A percentile compares a stretch with the other conserved stretches of the same genome.
These are phyloP conservation scores for Brachionus angularis DNA, from an alignment of 1,140 invertebrate species.

Conservation along the genomic window DNA sequence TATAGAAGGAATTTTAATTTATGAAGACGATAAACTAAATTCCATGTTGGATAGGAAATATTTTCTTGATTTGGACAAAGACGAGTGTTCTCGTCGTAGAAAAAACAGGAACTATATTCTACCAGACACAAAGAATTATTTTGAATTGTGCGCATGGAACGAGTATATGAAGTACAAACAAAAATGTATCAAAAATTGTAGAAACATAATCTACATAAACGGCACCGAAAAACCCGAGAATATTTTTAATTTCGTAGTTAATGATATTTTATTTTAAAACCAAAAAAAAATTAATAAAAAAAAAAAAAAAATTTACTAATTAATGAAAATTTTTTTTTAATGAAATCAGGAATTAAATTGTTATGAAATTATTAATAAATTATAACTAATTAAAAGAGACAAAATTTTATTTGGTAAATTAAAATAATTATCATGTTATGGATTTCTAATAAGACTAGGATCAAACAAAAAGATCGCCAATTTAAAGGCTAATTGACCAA, in stretches of 20 bases:
- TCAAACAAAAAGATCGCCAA: too few relatives aligned
- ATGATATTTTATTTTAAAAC: too few relatives aligned
- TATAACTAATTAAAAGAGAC: too few relatives aligned
- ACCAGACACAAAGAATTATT: conserved; percentile 32
- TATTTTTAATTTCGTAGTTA: conserved; percentile 19
- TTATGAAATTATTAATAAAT: too few relatives aligned
- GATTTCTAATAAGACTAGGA: too few relatives aligned
- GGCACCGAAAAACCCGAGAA: neutral
- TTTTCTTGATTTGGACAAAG: conserved; percentile 29
- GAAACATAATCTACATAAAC: neutral
- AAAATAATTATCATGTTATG: too few relatives aligned
- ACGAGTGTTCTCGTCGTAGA: neutral
- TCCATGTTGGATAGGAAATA: conserved; percentile 21
- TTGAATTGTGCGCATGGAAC: conserved; percentile 30
- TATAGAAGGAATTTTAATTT: conserved; percentile 23
- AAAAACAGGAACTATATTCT: conserved; percentile 14
- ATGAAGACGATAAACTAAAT: conserved; percentile 10
- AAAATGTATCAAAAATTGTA: neutral
- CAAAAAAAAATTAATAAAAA: too few relatives aligned
- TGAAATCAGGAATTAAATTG: too few relatives aligned
- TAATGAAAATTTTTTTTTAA: too few relatives aligned
- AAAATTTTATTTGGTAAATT: too few relatives aligned
- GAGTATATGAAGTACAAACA: conserved; percentile 30
- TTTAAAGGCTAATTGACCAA: too few relatives aligned
- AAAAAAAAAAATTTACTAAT: too few relatives aligned